phyloP scores from a whole-genome alignment of 2,113 vertebrate genomes.

The Solea senegalensis region DNA sequence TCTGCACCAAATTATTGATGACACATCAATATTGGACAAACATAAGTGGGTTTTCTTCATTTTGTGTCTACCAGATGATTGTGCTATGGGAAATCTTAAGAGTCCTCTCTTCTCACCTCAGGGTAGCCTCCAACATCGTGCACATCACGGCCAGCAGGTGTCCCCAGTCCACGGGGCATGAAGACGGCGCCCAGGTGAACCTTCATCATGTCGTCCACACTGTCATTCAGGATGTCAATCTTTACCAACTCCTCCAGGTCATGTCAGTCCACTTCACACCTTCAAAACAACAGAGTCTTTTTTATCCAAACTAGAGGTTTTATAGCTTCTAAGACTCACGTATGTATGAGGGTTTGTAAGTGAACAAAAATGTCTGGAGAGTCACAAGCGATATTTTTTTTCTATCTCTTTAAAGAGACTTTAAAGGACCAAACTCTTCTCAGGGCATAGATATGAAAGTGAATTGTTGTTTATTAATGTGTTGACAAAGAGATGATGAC shows the following conservation, averaged over 20 bases:
- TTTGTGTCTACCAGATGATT: background rate
- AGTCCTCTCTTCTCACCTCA: constrained; percentile 79
- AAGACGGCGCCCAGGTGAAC: constrained; percentile 92
- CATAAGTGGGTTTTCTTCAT: background rate
- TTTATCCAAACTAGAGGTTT: no score
- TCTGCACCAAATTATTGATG: constrained; percentile 25
- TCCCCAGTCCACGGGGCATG: constrained; percentile 95
- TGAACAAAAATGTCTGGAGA: no score
- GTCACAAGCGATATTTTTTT: no score
- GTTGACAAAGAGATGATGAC: constrained; percentile 62
- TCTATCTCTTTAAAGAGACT: no score
- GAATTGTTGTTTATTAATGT: background rate
- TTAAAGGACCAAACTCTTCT: no score
- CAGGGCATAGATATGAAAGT: no score
- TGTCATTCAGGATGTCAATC: constrained; percentile 87
- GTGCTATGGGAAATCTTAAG: background rate
- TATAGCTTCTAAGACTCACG: no score
- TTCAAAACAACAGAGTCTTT: constrained; percentile 50
- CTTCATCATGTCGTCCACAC: constrained; percentile 91
- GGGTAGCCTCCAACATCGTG: constrained; percentile 98
- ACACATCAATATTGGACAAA: constrained; percentile 26
- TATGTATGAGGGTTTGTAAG: no score
- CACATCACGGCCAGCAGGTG: constrained; percentile 95
- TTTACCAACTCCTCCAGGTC: constrained; percentile 92
- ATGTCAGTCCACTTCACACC: constrained; percentile 94